Conservation (phyloP, 2,888 invertebrate species). For the Amiota communis region DNA sequence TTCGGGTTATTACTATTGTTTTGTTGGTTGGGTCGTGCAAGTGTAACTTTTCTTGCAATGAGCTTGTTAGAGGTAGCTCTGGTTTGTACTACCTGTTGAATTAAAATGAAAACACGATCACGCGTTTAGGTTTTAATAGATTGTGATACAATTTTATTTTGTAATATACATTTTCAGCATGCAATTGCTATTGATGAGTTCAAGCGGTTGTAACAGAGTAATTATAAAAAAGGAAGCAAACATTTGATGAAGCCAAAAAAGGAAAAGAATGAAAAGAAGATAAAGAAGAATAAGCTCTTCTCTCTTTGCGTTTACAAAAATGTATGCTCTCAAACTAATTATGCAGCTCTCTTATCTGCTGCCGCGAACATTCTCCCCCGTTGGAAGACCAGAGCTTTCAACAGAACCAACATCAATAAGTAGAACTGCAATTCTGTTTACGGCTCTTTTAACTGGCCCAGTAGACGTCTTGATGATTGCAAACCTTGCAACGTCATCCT, state of each 20-base stretch:
- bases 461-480: constrained; percentile 35
- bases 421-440: constrained; percentile 38
- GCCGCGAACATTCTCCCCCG: constrained; percentile 40
- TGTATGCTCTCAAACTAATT: not conserved
- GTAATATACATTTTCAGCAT: too few relatives aligned
- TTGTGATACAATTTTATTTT: too few relatives aligned
- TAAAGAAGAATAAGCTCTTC: not conserved
- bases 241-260: too few relatives aligned
- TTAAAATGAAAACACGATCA: too few relatives aligned
- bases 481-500: constrained; percentile 38
- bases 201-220: too few relatives aligned
- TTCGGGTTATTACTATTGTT: not conserved
- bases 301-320: not conserved
- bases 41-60: not conserved
- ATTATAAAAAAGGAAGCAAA: too few relatives aligned
- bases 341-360: not conserved
- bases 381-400: constrained; percentile 41
- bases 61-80: too few relatives aligned
- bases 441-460: constrained; percentile 36
- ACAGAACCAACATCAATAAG: constrained; percentile 29
- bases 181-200: too few relatives aligned
- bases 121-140: too few relatives aligned
- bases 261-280: too few relatives aligned
- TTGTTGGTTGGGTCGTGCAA: not conserved
- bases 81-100: too few relatives aligned